Evolutionary conservation across 2,113 vertebrate species (phyloP).

Genomic region (Panthera uncia): DNA sequence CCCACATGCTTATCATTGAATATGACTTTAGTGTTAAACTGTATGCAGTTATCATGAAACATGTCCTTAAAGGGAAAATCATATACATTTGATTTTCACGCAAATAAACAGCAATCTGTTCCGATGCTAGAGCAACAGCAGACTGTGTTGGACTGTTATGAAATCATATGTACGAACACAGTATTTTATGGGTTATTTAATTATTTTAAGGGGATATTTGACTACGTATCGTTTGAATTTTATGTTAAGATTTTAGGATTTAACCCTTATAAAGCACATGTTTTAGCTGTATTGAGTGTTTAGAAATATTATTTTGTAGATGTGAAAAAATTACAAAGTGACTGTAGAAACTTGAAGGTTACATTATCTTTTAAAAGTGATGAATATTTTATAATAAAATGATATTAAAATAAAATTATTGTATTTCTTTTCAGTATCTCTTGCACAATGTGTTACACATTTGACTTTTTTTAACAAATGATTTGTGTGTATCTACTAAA

Average conservation of each 20-base stretch:
- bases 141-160: not conserved
- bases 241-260: not conserved
- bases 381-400: not conserved
- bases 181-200: not conserved
- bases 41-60: not conserved
- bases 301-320: not conserved
- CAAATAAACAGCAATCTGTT: not conserved
- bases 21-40: not conserved
- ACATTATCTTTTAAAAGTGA: not conserved
- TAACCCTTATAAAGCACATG: not conserved
- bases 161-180: not conserved
- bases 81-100: not conserved
- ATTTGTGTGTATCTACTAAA: not conserved
- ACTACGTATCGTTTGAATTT: not conserved
- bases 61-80: not conserved
- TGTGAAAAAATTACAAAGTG: not conserved
- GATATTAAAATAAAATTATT: not conserved
- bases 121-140: not conserved
- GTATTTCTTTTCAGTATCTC: not conserved
- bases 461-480: not conserved
- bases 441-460: not conserved
- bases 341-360: not conserved
- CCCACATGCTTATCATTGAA: not conserved
- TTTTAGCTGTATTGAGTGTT: not conserved
- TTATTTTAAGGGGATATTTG: not conserved